phyloP scores from a whole-genome alignment of 2,113 vertebrate genomes.

The Antidorcas marsupialis region DNA sequence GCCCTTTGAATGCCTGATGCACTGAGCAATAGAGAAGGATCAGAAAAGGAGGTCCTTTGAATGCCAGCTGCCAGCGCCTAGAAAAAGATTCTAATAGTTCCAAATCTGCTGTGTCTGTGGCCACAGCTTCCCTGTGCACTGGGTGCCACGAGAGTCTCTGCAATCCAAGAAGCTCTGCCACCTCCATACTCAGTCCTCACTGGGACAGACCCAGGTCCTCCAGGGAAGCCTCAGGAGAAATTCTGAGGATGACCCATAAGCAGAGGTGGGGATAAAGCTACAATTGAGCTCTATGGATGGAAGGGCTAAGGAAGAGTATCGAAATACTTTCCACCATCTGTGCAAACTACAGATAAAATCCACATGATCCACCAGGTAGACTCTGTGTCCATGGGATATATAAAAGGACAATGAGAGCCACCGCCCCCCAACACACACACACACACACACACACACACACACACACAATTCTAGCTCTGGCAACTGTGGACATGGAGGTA shows the following conservation, averaged over 20 bases:
- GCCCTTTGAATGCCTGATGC: background rate
- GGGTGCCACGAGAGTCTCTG: accelerated
- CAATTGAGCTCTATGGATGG: background rate
- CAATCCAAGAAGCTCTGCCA: background rate
- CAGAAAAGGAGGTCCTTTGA: background rate
- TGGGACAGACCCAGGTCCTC: background rate
- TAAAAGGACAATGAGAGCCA: background rate
- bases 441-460: no score
- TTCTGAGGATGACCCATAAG: background rate
- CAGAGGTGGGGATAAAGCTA: background rate
- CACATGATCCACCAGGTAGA: background rate
- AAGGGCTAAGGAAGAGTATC: background rate
- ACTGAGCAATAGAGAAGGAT: background rate
- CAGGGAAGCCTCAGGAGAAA: background rate
- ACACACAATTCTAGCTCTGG: background rate
- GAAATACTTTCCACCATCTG: background rate
- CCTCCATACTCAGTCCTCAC: background rate
- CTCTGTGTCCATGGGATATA: background rate
- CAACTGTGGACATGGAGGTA: background rate
- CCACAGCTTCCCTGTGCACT: accelerated
- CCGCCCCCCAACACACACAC: accelerated
- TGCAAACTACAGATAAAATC: background rate
- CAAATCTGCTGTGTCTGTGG: background rate
- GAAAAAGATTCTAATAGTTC: background rate
- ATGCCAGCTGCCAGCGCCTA: background rate